Percentiles rank a stretch among this genome's conserved stretches.
Evolutionary conservation across 2,113 vertebrate species (phyloP).

Genomic region (Pteropus alecto): DNA sequence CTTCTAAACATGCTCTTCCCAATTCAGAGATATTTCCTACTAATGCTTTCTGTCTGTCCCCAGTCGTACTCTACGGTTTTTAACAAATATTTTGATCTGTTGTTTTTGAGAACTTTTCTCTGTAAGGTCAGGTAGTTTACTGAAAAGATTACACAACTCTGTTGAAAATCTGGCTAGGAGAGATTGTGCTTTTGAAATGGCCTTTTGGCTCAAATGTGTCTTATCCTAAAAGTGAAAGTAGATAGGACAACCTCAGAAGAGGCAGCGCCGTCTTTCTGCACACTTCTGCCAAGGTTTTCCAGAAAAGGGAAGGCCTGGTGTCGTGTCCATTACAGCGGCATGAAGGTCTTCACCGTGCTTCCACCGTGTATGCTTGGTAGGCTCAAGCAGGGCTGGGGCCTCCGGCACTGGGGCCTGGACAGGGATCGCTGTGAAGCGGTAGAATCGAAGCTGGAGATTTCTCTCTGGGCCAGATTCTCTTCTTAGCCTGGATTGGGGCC

Average conservation of each 20-base stretch:
- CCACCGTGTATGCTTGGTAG: slow-evolving; percentile 3
- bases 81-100: background rate
- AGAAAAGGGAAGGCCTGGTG: slow-evolving; percentile 76
- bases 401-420: background rate
- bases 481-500: background rate
- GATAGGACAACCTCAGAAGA: background rate
- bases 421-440: background rate
- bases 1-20: background rate
- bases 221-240: slow-evolving; percentile 22
- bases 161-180: background rate
- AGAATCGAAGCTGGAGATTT: background rate
- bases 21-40: background rate
- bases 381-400: background rate
- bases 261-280: background rate
- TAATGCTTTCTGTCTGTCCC: background rate
- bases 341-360: slow-evolving; percentile 75
- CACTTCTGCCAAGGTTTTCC: slow-evolving; percentile 70
- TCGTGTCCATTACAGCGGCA: slow-evolving; percentile 62
- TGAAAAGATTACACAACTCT: slow-evolving; percentile 28
- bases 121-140: background rate
- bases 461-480: background rate
- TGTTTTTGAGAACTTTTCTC: background rate
- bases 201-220: background rate
- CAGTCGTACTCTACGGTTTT: background rate
- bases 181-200: background rate